Conservation (phyloP, 2,888 invertebrate species). For the Amaurobius ferox region DNA sequence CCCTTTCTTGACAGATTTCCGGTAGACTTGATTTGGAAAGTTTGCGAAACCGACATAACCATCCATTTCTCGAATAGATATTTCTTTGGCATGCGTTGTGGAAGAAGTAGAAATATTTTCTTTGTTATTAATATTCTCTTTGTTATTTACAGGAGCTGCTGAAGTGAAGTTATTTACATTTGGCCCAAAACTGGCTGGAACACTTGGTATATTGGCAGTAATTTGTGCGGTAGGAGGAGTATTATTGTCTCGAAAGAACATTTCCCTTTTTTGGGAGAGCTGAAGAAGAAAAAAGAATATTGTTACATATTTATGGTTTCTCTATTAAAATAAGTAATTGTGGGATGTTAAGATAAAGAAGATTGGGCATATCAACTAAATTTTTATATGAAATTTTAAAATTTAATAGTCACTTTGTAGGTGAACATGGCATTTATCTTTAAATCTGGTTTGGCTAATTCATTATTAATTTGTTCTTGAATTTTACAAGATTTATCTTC, state of each 20-base stretch:
- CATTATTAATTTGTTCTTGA: too few species aligned
- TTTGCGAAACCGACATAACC: constrained; percentile 74
- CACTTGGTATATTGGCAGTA: constrained; percentile 39
- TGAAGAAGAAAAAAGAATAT: constrained; percentile 12
- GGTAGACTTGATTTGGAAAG: constrained; percentile 74
- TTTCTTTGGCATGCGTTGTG: constrained; percentile 58
- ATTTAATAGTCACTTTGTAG: too few species aligned
- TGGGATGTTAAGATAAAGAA: too few species aligned
- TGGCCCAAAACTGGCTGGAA: constrained; percentile 40
- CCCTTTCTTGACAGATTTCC: constrained; percentile 74
- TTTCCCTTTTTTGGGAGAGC: constrained; percentile 68
- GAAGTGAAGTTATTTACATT: constrained; percentile 47
- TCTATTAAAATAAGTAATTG: too few species aligned
- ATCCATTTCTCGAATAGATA: constrained; percentile 66
- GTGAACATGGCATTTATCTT: too few species aligned
- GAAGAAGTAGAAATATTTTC: constrained; percentile 30
- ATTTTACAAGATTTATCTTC: too few species aligned
- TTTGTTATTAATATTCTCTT: constrained; percentile 1
- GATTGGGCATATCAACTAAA: too few species aligned
- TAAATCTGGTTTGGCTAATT: too few species aligned
- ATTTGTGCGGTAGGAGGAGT: constrained; percentile 20
- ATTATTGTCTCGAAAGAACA: constrained; percentile 59
- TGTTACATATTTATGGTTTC: too few species aligned
- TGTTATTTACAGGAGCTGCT: constrained; percentile 8
- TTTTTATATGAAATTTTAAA: too few species aligned